Evolutionary conservation across 2,113 vertebrate species (phyloP).

Genomic region (Cheilinus undulatus): DNA sequence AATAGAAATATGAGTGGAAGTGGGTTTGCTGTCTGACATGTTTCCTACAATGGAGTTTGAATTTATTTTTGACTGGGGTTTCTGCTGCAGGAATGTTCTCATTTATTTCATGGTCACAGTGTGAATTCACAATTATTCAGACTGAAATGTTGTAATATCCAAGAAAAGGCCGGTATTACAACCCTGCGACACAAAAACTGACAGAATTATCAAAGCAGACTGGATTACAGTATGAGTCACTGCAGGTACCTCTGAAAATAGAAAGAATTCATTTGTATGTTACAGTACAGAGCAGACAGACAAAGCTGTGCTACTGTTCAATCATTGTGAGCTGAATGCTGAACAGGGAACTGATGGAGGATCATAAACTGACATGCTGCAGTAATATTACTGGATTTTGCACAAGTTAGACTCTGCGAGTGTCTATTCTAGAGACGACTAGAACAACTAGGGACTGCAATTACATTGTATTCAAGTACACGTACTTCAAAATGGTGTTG

Average conservation of each 20-base stretch:
- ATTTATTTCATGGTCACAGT: constrained; percentile 39
- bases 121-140: not conserved
- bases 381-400: no score
- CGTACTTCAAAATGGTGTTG: no score
- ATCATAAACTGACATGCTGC: not conserved
- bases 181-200: not conserved
- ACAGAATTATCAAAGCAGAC: constrained; percentile 1
- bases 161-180: not conserved
- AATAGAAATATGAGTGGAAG: not conserved
- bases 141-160: constrained; percentile 3
- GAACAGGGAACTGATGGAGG: no score
- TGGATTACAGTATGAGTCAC: not conserved
- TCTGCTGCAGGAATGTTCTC: constrained; percentile 23
- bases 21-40: constrained; percentile 19
- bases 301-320: not conserved
- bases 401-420: no score
- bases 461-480: no score
- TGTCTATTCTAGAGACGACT: no score
- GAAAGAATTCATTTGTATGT: not conserved
- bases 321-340: no score
- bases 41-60: constrained; percentile 6
- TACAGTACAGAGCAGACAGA: not conserved
- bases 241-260: not conserved
- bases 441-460: no score
- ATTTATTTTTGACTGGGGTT: constrained; percentile 33